phyloP scores from a whole-genome alignment of 2,797 vertebrate species.

The Falco naumanni region DNA sequence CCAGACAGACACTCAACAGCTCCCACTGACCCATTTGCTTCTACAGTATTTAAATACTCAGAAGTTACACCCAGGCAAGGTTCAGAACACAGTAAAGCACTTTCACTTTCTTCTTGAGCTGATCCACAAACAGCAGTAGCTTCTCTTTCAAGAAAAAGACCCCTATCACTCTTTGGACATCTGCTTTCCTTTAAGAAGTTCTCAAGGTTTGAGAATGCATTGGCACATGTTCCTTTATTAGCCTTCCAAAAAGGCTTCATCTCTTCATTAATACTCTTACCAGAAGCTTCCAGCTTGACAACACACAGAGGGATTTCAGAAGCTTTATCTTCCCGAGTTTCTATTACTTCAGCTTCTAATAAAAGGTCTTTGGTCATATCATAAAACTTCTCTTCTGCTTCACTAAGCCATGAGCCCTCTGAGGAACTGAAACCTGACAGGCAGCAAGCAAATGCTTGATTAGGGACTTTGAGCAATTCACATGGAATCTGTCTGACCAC shows the following conservation, averaged over 20 bases:
- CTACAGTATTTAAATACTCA: background rate
- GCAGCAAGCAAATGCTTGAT: slow-evolving; percentile 88
- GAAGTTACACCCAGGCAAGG: background rate
- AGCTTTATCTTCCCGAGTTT: slow-evolving; percentile 52
- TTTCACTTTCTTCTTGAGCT: background rate
- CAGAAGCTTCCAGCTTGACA: slow-evolving; percentile 82
- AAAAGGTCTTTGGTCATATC: slow-evolving; percentile 76
- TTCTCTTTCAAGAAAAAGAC: background rate
- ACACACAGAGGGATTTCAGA: slow-evolving; percentile 66
- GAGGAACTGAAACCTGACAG: slow-evolving; percentile 84
- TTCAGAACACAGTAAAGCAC: background rate
- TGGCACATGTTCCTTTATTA: background rate
- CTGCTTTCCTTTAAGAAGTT: background rate
- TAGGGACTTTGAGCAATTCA: slow-evolving; percentile 76
- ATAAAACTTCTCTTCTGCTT: slow-evolving; percentile 80
- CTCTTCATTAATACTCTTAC: slow-evolving; percentile 79
- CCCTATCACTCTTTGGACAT: background rate
- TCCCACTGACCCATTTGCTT: background rate
- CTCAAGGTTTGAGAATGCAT: background rate
- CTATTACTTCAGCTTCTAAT: slow-evolving; percentile 81
- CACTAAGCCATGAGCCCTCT: slow-evolving; percentile 80
- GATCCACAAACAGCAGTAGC: background rate
- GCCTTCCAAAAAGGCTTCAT: slow-evolving; percentile 81
- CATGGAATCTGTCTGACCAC: slow-evolving; percentile 79
- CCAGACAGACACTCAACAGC: background rate